Percentiles rank a stretch among this genome's conserved stretches.
Evolutionary conservation across 2,888 invertebrate genomes (phyloP).

Genomic region (Odontocerum albicorne): DNA sequence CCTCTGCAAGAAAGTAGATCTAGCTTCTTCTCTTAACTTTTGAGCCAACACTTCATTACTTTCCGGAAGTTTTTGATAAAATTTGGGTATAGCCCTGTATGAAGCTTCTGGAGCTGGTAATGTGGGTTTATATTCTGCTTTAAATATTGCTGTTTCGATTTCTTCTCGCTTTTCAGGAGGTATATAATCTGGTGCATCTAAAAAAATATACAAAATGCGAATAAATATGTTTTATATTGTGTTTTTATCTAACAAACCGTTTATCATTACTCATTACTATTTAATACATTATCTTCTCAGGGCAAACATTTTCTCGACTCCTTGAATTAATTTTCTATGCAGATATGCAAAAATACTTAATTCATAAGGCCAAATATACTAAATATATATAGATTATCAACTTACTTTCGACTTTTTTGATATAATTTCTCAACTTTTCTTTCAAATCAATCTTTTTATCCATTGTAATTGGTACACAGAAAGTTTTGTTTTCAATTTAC

Average conservation of each 20-base stretch:
- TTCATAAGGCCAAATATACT: too few species aligned
- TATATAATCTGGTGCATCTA: constrained; percentile 40
- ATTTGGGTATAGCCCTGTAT: constrained; percentile 63
- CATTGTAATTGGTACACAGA: too few species aligned
- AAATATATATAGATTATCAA: constrained; percentile 6
- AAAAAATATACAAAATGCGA: constrained; percentile 2
- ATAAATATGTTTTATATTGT: background rate
- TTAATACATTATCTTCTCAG: too few species aligned
- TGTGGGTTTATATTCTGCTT: constrained; percentile 57
- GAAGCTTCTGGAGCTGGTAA: constrained; percentile 53
- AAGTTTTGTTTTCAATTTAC: too few species aligned
- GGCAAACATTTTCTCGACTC: too few species aligned
- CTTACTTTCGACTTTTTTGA: constrained; percentile 55
- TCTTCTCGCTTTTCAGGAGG: constrained; percentile 53
- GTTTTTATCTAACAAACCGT: background rate
- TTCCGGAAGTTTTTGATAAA: constrained; percentile 21
- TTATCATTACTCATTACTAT: background rate
- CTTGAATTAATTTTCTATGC: too few species aligned
- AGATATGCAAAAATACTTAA: too few species aligned
- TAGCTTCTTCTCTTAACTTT: constrained; percentile 21
- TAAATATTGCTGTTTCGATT: constrained; percentile 58
- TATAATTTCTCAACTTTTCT: constrained; percentile 52
- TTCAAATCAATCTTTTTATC: constrained; percentile 47
- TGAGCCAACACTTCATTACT: constrained; percentile 47
- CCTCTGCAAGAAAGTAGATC: constrained; percentile 24